phyloP scores from a whole-genome alignment of 1,140 invertebrate species.

The Zophobas atratus region DNA sequence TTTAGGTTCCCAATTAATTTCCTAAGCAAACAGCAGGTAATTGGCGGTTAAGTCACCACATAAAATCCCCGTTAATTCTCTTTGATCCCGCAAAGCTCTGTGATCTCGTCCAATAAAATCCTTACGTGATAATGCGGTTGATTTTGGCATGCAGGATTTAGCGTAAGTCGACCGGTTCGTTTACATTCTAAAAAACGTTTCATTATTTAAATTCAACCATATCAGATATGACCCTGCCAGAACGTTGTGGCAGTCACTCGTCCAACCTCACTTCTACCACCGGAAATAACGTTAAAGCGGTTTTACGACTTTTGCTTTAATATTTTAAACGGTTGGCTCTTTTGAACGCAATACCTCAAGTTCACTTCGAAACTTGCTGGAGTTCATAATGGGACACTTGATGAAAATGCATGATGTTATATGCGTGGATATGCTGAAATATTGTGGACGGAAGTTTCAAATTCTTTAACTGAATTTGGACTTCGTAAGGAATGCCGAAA shows the following conservation, averaged over 20 bases:
- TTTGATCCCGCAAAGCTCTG: conserved; percentile 30
- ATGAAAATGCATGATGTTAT: not conserved
- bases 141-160: conserved; percentile 25
- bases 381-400: not conserved
- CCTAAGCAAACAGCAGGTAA: conserved; percentile 6
- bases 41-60: not conserved
- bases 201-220: conserved; percentile 22
- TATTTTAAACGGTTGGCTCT: conserved; percentile 23
- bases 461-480: no score
- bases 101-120: conserved; percentile 40
- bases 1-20: not conserved
- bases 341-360: not conserved
- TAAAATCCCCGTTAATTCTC: conserved; percentile 3
- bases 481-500: no score
- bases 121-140: conserved; percentile 33
- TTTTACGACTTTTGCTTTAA: conserved; percentile 24
- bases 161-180: not conserved
- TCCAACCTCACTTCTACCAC: not conserved
- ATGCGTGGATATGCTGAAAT: no score
- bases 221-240: conserved; percentile 26
- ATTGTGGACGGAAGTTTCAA: no score
- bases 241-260: not conserved
- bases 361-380: not conserved
- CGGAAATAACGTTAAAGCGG: conserved; percentile 26
- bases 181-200: conserved; percentile 12